Evolutionary conservation across 2,888 invertebrate genomes (phyloP).

Genomic region (Drosophila nr. fundita): DNA sequence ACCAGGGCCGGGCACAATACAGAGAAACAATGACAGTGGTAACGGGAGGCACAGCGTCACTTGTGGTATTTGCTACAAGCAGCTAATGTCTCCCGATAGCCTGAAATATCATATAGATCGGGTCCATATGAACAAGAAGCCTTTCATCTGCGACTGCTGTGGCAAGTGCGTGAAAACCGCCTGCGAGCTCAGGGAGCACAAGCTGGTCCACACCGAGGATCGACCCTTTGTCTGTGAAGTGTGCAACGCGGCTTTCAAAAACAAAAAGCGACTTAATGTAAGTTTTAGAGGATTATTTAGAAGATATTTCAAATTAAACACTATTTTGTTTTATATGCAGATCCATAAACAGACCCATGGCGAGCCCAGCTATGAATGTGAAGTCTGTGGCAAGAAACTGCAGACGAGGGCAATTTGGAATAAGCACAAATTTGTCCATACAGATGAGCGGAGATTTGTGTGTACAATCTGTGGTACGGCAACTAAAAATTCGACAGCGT

Average conservation of each 20-base stretch:
- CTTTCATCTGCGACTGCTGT: slow-evolving; percentile 85
- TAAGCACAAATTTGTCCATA: slow-evolving; percentile 84
- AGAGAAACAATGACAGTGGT: not conserved
- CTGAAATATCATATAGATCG: slow-evolving; percentile 69
- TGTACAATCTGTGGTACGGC: slow-evolving; percentile 82
- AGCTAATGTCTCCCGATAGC: slow-evolving; percentile 33
- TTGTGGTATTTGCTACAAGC: slow-evolving; percentile 46
- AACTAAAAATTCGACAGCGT: slow-evolving; percentile 83
- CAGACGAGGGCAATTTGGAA: slow-evolving; percentile 85
- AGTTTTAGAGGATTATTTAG: not conserved
- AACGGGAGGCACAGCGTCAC: not conserved
- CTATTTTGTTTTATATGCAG: slow-evolving; percentile 30
- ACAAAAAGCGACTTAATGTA: slow-evolving; percentile 79
- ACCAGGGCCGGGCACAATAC: not conserved
- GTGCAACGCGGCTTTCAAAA: slow-evolving; percentile 83
- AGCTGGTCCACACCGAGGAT: slow-evolving; percentile 85
- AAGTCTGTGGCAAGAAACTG: slow-evolving; percentile 83
- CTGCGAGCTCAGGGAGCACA: slow-evolving; percentile 85
- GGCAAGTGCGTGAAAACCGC: slow-evolving; percentile 85
- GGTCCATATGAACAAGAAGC: slow-evolving; percentile 81
- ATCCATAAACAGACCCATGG: slow-evolving; percentile 85
- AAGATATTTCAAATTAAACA: not conserved
- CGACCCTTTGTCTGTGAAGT: slow-evolving; percentile 85
- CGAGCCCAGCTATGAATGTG: slow-evolving; percentile 84
- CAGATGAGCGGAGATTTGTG: slow-evolving; percentile 80